Percentiles rank a stretch among this genome's conserved stretches.
phyloP scores from a whole-genome alignment of 2,888 invertebrate species.

The Cordilura impudica region DNA sequence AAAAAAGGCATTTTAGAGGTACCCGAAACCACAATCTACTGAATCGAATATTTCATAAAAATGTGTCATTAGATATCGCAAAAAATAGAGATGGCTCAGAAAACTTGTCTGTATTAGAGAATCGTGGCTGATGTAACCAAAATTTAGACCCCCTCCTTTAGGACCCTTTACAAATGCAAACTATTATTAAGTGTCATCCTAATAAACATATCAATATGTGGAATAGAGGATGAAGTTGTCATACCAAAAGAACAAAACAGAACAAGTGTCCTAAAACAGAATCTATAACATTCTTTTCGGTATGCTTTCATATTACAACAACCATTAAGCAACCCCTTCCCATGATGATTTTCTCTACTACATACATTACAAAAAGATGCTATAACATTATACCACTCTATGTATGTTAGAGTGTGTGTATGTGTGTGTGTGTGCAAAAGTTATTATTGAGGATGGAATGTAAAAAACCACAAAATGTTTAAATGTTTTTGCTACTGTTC shows the following conservation, averaged over 20 bases:
- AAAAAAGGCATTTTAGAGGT: no score
- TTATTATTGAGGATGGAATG: background rate
- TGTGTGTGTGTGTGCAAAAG: background rate
- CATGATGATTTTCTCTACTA: background rate
- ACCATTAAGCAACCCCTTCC: background rate
- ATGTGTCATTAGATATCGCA: no score
- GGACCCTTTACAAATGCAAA: no score
- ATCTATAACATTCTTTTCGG: slow-evolving; percentile 40
- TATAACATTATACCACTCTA: slow-evolving; percentile 18
- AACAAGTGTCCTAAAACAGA: slow-evolving; percentile 40
- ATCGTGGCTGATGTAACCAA: no score
- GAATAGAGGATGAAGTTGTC: background rate
- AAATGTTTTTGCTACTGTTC: slow-evolving; percentile 62
- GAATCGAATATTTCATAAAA: no score
- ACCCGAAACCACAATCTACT: no score
- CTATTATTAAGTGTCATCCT: no score
- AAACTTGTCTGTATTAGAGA: no score
- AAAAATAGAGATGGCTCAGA: no score
- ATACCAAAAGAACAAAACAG: background rate
- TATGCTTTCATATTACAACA: slow-evolving; percentile 16
- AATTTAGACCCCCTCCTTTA: no score
- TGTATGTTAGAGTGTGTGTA: background rate
- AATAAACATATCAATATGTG: no score
- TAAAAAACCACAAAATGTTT: slow-evolving; percentile 58
- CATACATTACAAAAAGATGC: background rate